Evolutionary conservation across 2,797 vertebrate genomes (phyloP).

Genomic region (Anguilla marmorata): DNA sequence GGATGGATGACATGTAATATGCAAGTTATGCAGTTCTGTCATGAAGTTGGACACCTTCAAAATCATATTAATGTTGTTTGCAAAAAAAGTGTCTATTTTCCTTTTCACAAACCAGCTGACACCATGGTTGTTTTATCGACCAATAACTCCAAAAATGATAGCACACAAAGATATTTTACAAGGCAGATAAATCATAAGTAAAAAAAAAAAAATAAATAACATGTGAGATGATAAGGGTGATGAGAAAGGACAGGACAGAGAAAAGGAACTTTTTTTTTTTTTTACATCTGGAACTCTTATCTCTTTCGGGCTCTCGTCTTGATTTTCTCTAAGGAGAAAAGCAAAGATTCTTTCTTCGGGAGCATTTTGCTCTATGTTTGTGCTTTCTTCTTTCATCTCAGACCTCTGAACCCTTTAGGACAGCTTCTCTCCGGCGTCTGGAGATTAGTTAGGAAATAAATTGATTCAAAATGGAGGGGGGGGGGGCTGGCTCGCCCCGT

Average conservation of each 20-base stretch:
- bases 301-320: not conserved
- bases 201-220: not conserved
- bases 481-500: not conserved
- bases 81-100: not conserved
- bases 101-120: slow-evolving; percentile 46
- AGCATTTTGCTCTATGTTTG: not conserved
- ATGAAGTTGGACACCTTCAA: not conserved
- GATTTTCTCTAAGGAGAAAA: not conserved
- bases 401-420: not conserved
- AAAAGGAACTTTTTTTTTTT: not conserved
- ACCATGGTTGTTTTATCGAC: slow-evolving; percentile 53
- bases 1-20: not conserved
- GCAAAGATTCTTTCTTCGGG: not conserved
- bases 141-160: slow-evolving; percentile 60
- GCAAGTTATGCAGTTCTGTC: slow-evolving; percentile 6
- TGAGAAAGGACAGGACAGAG: slow-evolving; percentile 6
- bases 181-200: slow-evolving; percentile 52
- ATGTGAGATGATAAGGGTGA: not conserved
- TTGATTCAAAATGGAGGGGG: not conserved
- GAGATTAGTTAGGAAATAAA: not conserved
- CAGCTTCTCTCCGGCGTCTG: not conserved
- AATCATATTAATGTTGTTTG: slow-evolving; percentile 11
- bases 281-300: not conserved
- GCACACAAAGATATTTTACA: slow-evolving; percentile 55
- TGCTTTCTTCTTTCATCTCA: not conserved